A percentile compares a stretch with the other conserved stretches of the same genome.
Conservation (phyloP, 2,888 invertebrate genomes). For the Mantis religiosa region DNA sequence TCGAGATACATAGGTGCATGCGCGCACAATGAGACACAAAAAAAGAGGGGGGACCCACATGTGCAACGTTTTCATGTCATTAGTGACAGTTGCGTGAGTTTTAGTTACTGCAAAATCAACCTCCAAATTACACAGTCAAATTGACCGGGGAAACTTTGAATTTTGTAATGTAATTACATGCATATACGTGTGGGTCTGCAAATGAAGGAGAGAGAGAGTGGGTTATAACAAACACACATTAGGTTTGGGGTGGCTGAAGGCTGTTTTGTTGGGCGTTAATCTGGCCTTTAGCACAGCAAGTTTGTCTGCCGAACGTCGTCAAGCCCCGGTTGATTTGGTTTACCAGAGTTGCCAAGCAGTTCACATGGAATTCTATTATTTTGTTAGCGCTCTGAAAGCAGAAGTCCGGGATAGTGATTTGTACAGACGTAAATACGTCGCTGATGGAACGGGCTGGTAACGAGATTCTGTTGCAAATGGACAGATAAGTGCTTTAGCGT, state of each 20-base stretch:
- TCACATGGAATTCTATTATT: neutral
- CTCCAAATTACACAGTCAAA: neutral
- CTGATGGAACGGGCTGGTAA: no score
- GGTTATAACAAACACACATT: neutral
- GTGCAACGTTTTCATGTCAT: neutral
- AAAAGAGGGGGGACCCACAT: neutral
- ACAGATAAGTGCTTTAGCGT: no score
- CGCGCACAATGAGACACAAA: neutral
- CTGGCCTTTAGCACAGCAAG: neutral
- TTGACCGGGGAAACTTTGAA: neutral
- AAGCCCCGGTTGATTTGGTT: neutral
- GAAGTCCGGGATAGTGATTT: neutral
- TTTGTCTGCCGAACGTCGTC: neutral
- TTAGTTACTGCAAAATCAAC: neutral
- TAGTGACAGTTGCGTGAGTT: neutral
- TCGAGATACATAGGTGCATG: neutral
- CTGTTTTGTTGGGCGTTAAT: neutral
- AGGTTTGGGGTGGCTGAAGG: neutral
- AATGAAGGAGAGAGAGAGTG: neutral
- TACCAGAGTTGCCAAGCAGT: neutral
- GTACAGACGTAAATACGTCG: neutral
- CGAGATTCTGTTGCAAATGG: no score
- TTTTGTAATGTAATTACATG: neutral
- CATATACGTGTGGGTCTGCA: neutral
- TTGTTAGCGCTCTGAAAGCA: neutral